Base-by-base conservation (phyloP, 1,140 invertebrate species). In the Rhizoglyphus robini region DNA sequence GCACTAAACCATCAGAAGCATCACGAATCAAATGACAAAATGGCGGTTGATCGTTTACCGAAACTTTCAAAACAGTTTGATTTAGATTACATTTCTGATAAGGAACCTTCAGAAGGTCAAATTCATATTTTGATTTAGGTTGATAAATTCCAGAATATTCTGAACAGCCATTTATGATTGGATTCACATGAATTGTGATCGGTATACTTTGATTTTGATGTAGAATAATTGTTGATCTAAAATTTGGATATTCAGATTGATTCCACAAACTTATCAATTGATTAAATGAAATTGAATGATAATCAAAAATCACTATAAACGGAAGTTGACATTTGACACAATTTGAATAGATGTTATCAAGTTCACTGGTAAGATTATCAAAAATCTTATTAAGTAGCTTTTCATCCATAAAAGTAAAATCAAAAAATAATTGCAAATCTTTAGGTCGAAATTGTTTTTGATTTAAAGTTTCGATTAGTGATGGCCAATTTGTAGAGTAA, bases 41-140 rank as follows among this genome's bases (percentile, higher is more conserved):
- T 54, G 51, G 51, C 23, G 8, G 51, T 54, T 54, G 51, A 54
- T 54, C 20, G 8, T 11, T 8, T 11, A 54, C 51, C 23, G 51
- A 27, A 25, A 54, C 20, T 25, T 54, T 54, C 23, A 54, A 25
- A 8, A 27, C 23, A 11, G 8, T 20, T 54, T 54, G 23, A 32
- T 54, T 54, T 54, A 54, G 31, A 54, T 54, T 54, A 32, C 51
- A 54, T 32, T 54, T 54, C 23, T 54, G 8, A 15, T 27, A 25
- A 15, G 51, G 20, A 25, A 54, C 23, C 23, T 5, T 54, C 20
- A 54, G 23, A 54, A 41, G 36, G 8, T 54, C 20, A 54, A 54
- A 54, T 54, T 54, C 31, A 8, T 25, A 27, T 20, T 15, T 27
- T 54, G 51, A 41, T 41, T 41, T 11, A 41, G 8, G 18, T 11